A percentile compares a stretch with the other conserved stretches of the same genome.
phyloP scores from a whole-genome alignment of 2,888 invertebrate species.

The Protonemura montana region DNA sequence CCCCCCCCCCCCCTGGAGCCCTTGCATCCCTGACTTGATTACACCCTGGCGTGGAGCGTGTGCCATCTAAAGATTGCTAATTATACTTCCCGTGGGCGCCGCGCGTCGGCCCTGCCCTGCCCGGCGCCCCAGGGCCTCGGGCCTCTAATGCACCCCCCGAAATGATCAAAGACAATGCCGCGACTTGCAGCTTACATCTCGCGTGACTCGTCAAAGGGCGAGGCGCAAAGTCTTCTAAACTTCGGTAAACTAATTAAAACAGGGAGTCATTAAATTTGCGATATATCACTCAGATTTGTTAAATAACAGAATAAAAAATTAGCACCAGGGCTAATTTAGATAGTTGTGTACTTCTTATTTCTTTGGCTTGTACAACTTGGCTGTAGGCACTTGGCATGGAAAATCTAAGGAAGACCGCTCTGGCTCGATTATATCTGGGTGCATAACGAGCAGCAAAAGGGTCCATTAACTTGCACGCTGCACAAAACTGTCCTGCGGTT shows the following conservation, averaged over 20 bases:
- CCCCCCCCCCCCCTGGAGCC: neutral
- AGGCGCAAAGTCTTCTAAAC: neutral
- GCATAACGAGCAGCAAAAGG: no score
- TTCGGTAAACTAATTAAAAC: neutral
- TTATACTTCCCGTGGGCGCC: neutral
- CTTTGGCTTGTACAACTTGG: neutral
- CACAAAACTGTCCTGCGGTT: no score
- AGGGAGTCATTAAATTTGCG: neutral
- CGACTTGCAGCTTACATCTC: neutral
- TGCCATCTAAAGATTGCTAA: slow-evolving; percentile 10
- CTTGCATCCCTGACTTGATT: neutral
- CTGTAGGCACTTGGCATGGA: neutral
- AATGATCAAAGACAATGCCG: neutral
- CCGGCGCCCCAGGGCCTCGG: neutral
- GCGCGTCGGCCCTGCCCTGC: neutral
- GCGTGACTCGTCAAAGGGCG: neutral
- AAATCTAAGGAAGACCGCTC: no score
- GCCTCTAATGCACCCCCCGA: neutral
- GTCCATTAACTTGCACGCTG: no score
- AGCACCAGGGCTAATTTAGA: neutral
- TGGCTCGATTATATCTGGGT: no score
- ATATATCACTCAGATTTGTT: neutral
- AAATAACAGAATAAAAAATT: neutral
- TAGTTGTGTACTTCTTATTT: neutral
- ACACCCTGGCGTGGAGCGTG: neutral